phyloP scores from a whole-genome alignment of 2,797 vertebrate genomes.

The Crax fasciolata region DNA sequence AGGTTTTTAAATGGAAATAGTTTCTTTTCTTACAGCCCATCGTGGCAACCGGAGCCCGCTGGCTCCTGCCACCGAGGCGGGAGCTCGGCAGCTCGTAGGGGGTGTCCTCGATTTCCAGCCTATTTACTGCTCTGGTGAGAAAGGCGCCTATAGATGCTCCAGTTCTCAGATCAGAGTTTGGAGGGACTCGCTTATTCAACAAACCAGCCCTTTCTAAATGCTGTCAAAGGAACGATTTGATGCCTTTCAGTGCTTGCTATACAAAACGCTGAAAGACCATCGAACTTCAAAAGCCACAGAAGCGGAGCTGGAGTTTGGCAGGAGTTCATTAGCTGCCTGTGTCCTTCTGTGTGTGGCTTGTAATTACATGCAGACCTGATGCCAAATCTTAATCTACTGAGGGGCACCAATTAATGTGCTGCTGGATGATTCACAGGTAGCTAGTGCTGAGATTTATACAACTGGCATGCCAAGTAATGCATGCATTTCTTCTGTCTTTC shows the following conservation, averaged over 20 bases:
- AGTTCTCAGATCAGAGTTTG: slow-evolving; percentile 76
- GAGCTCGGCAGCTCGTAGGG: slow-evolving; percentile 30
- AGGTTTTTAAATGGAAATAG: slow-evolving; percentile 58
- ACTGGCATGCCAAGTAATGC: fast-evolving
- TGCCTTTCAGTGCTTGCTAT: slow-evolving; percentile 81
- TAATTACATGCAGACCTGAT: slow-evolving; percentile 82
- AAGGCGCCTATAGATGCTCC: slow-evolving; percentile 63
- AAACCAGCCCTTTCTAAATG: slow-evolving; percentile 70
- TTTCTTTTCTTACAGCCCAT: slow-evolving; percentile 52
- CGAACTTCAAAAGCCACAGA: slow-evolving; percentile 80
- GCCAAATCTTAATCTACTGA: slow-evolving; percentile 82
- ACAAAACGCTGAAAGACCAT: slow-evolving; percentile 82
- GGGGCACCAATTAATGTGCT: slow-evolving; percentile 81
- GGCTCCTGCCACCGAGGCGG: background rate
- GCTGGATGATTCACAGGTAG: slow-evolving; percentile 75
- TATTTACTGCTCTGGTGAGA: slow-evolving; percentile 47
- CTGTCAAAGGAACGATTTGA: slow-evolving; percentile 79
- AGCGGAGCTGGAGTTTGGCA: slow-evolving; percentile 81
- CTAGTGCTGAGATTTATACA: background rate
- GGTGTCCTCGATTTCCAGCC: slow-evolving; percentile 58
- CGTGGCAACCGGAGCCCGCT: background rate
- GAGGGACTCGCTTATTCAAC: slow-evolving; percentile 78
- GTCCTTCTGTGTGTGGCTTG: slow-evolving; percentile 84
- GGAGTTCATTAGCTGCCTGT: slow-evolving; percentile 80
- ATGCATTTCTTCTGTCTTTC: background rate